These are phyloP conservation scores for Spialia ferax DNA, from an alignment of 2,888 invertebrate genomes.

Conservation along the genomic window DNA sequence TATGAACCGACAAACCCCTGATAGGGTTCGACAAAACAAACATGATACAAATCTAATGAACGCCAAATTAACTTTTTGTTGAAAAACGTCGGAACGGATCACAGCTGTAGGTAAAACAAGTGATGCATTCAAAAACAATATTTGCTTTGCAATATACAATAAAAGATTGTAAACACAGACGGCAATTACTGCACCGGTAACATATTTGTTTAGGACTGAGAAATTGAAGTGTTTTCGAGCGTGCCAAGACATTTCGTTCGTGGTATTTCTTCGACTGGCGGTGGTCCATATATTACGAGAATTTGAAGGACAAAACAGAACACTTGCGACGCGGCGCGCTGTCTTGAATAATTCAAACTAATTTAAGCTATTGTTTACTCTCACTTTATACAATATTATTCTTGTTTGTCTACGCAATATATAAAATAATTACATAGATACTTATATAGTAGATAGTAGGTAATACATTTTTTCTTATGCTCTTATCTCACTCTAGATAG, in stretches of 20 bases:
- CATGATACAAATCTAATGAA: constrained; percentile 68
- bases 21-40: constrained; percentile 46
- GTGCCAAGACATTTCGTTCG: constrained; percentile 76
- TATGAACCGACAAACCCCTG: constrained; percentile 48
- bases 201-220: constrained; percentile 85
- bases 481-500: too few species aligned
- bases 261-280: constrained; percentile 65
- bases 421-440: too few species aligned
- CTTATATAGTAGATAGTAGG: too few species aligned
- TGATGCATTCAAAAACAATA: constrained; percentile 82
- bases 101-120: constrained; percentile 79
- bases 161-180: constrained; percentile 82
- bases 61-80: constrained; percentile 75
- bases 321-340: background rate
- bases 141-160: constrained; percentile 83
- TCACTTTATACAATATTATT: background rate
- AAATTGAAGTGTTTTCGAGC: constrained; percentile 83
- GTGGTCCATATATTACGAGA: constrained; percentile 28
- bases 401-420: background rate
- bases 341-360: background rate
- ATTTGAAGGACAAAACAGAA: background rate
- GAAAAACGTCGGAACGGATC: constrained; percentile 60
- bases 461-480: too few species aligned
- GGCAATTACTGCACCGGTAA: constrained; percentile 83
- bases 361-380: background rate